Base-by-base conservation (phyloP, 2,797 vertebrate genomes). In the Cercopithecus diana region DNA sequence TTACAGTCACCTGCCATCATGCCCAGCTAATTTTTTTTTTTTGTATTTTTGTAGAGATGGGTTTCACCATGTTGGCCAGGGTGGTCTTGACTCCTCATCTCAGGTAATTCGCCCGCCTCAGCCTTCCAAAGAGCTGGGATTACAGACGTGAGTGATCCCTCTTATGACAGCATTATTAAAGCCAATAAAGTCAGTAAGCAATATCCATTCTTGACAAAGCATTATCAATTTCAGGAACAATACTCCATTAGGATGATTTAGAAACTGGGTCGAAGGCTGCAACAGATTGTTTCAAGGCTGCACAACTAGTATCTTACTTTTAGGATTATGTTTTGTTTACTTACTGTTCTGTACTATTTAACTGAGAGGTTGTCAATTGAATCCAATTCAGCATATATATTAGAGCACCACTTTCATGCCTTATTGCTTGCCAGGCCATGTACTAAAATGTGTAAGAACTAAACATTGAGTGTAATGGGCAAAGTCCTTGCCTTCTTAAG, bases 261-360 rank as follows among this genome's bases (percentile, higher is more conserved):
- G 64, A 75, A 55, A 81, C 7, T 24, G 17, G 61, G 80, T 72
- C 7, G 39, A 55, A 39, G 55, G 26, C 22, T 57, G 43, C 43
- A 48, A 15, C 26, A 88, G 70, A 67, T 28, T 48, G 1, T 33
- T 45, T 33, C 24, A 39, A 22, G 8, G 57, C 14, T 50, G 20
- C 61, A 75, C 0, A 24, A n/a, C 26, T 57, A 64, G 2, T 81
- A 67, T 39, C 33, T 48, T n/a, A 2, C 24, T 75, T 81, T 28
- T 30, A 90, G 39, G 55, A 86, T 64, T 93, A 48, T 81, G 5
- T 24, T 90, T 93, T 89, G 70, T 81, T 76, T 90, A 75, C 22
- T 72, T 79, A 30, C 22, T 61, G 28, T 6, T 79, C 36, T 64
- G 6, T 19, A 80, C 43, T 48, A 57, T 48, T 75, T 73, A 93